Base-by-base conservation (phyloP, 2,797 vertebrate genomes). In the Aselliscus stoliczkanus region DNA sequence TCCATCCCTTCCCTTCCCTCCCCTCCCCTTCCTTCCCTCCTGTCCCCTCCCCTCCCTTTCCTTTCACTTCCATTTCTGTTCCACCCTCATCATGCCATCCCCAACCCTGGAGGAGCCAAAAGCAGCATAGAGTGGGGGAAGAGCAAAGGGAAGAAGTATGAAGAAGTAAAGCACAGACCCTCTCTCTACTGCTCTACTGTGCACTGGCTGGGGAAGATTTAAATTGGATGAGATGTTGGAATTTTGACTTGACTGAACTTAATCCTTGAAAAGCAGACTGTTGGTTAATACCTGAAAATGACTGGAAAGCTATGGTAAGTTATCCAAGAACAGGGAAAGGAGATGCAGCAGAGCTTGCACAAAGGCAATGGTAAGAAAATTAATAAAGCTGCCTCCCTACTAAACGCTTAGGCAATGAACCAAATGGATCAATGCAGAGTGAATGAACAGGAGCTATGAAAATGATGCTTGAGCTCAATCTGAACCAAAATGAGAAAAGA, bases 401-500 rank as follows among this genome's bases (percentile, higher is more conserved):
- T 6, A 10, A 67, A 25, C n/a, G 77, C 23, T 62, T 21, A 7
- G 31, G 75, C 58, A 34, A 42, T 0, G 64, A 44, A 67, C 84
- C 42, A 25, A 54, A 31, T 2, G 8, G 93, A 80, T 92, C 34
- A 12, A 39, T 25, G 39, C 44, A 54, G 44, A 75, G 34, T 0
- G 8, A 83, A 62, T 4, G 25, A 23, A 13, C 21, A 72, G 73
- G 29, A 27, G 5, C 34, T 25, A 1, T 29, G 39, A 81, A 69
- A 31, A 42, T 17, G 90, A 96, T 62, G 65, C 97, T 69, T 79
- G 58, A 81, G 86, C 79, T 97, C 96, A 97, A 93, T 88, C 96
- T 97, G 97, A 95, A 96, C 80, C 2, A 47, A 97, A 98, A 97
- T 87, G 96, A 96, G 95, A 27, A 94, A 90, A n/a, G 27, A 60